These are phyloP conservation scores for Plagodis dolabraria DNA, from an alignment of 2,888 invertebrate genomes.

Conservation along the genomic window DNA sequence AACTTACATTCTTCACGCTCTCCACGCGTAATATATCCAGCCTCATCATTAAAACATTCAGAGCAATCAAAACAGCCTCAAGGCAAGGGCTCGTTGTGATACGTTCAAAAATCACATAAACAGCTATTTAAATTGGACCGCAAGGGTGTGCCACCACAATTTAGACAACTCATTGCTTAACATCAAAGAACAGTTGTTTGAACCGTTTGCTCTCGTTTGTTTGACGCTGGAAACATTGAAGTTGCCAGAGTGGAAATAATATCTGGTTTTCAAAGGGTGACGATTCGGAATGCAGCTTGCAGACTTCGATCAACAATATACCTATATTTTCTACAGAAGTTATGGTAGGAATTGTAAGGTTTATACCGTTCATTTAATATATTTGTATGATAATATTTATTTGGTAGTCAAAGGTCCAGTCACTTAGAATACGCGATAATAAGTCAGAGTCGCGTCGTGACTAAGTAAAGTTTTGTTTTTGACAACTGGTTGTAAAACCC, in stretches of 20 bases:
- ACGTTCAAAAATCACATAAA: slow-evolving; percentile 34
- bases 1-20: neutral
- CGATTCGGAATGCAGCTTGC: neutral
- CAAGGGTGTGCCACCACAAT: slow-evolving; percentile 39
- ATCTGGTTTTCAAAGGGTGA: slow-evolving; percentile 12
- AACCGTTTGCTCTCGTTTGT: neutral
- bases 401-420: too few relatives aligned
- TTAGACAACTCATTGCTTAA: slow-evolving; percentile 31
- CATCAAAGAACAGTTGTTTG: slow-evolving; percentile 31
- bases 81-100: slow-evolving; percentile 4
- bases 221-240: slow-evolving; percentile 11
- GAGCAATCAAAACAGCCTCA: slow-evolving; percentile 4
- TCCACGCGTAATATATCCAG: neutral
- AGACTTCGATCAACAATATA: too few relatives aligned
- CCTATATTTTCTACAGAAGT: too few relatives aligned
- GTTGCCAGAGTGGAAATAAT: slow-evolving; percentile 14
- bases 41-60: neutral
- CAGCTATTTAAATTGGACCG: slow-evolving; percentile 36
- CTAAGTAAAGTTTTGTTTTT: too few relatives aligned
- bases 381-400: too few relatives aligned
- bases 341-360: too few relatives aligned
- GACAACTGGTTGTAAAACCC: too few relatives aligned
- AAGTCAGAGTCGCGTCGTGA: too few relatives aligned
- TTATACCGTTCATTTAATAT: too few relatives aligned
- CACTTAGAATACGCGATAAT: too few relatives aligned